Base-by-base conservation (phyloP, 2,797 vertebrate genomes). In the Lindbergichthys nudifrons region DNA sequence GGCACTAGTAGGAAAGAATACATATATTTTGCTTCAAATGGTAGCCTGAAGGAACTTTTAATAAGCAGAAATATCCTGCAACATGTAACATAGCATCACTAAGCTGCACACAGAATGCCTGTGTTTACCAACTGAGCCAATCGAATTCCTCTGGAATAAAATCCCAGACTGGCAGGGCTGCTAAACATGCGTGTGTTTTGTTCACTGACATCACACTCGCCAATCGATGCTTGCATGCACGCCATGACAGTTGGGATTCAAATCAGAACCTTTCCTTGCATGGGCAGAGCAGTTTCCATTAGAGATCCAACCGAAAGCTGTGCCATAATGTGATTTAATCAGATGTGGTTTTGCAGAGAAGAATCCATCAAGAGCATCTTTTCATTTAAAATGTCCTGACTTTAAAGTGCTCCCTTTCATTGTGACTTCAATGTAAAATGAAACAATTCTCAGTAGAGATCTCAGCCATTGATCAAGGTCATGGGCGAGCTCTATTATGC, bases 401-500 rank as follows among this genome's bases (percentile, higher is more conserved):
- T 74, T n/a, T 36, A 57, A 80, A 54, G 50, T 18, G 36, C 52
- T 41, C 18, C 30, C 52, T 69, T 80, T 77, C 54, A 52, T 32
- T 46, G 15, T 54, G 51, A 66, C 73, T 74, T 74, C 18, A 54
- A 59, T 79, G n/a, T 60, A 21, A 76, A 78, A 81, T 69, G 16
- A 74, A 88, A 70, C 73, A 75, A 78, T 82, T 86, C 84, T 82
- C 77, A 71, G 75, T 21, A 51, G 70, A 88, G 81, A 81, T 60
- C 67, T 85, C 41, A 52, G 71, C 69, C 75, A 82, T 84, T 81
- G 85, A 90, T 89, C 83, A 93, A 91, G 88, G 89, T 92, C 80
- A 80, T 80, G 86, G 66, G 53, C 53, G 23, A 83, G 73, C 65
- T 91, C 57, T 50, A 81, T 86, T 76, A 79, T 81, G 63, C 51